Percentiles rank a stretch among this genome's conserved stretches.
Evolutionary conservation across 2,113 vertebrate species (phyloP).

Genomic region (Myocastor coypus): DNA sequence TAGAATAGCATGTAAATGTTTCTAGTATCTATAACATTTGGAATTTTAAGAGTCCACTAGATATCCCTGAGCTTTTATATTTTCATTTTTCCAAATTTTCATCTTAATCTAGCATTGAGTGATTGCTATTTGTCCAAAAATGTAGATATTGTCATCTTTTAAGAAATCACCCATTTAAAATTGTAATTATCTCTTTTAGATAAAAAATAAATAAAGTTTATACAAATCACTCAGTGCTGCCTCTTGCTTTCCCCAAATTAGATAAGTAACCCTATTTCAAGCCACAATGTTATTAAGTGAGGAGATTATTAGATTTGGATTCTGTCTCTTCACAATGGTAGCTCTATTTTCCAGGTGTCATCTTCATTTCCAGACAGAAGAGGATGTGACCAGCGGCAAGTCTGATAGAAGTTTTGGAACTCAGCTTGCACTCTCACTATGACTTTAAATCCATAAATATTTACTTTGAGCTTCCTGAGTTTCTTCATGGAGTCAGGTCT

Average conservation of each 20-base stretch:
- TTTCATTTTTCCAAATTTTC: background rate
- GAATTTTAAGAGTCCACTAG: background rate
- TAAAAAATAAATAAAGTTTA: conserved; percentile 4
- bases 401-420: background rate
- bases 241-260: conserved; percentile 55
- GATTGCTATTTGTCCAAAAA: background rate
- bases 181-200: conserved; percentile 1
- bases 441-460: background rate
- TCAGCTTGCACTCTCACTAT: background rate
- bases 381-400: background rate
- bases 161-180: conserved; percentile 16
- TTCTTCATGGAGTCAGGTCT: background rate
- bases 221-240: background rate
- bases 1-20: background rate
- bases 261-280: conserved; percentile 64
- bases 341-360: conserved; percentile 72
- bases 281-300: conserved; percentile 47
- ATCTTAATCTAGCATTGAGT: background rate
- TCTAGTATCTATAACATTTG: background rate
- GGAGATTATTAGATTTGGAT: conserved; percentile 46
- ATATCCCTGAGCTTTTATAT: background rate
- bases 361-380: conserved; percentile 56
- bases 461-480: background rate
- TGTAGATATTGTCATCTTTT: background rate
- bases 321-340: conserved; percentile 44